Conservation (phyloP, 2,888 invertebrate species). For the Dione vanillae region DNA sequence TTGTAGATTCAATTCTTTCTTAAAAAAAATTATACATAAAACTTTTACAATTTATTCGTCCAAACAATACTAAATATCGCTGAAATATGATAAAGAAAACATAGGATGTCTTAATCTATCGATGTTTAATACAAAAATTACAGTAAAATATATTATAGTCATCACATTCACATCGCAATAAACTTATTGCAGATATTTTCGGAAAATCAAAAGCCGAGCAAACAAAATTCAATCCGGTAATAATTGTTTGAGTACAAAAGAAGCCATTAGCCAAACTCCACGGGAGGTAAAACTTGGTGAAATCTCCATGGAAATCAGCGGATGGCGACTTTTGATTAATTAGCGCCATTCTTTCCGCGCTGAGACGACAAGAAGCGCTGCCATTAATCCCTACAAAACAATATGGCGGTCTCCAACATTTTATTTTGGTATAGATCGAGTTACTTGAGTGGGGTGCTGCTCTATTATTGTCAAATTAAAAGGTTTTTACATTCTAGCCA, state of each 20-base stretch:
- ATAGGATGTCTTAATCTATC: background rate
- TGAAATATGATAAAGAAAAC: too few species aligned
- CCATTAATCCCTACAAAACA: slow-evolving; percentile 74
- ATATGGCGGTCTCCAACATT: slow-evolving; percentile 66
- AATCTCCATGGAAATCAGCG: slow-evolving; percentile 81
- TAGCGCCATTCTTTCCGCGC: slow-evolving; percentile 80
- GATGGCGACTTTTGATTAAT: slow-evolving; percentile 81
- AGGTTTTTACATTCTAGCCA: background rate
- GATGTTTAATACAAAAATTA: background rate
- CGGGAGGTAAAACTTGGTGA: slow-evolving; percentile 65
- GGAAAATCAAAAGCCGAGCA: slow-evolving; percentile 58
- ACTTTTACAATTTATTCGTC: too few species aligned
- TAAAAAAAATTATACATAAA: background rate
- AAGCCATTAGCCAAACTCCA: slow-evolving; percentile 71
- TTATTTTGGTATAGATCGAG: slow-evolving; percentile 72
- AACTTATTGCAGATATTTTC: background rate
- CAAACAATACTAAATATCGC: too few species aligned
- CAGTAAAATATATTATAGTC: background rate
- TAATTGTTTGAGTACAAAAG: slow-evolving; percentile 71
- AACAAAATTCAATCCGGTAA: slow-evolving; percentile 74
- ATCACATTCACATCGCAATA: background rate
- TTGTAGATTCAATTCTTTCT: background rate
- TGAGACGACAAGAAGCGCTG: slow-evolving; percentile 67
- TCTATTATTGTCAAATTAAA: slow-evolving; percentile 22
- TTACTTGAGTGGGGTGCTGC: slow-evolving; percentile 46